Conservation (phyloP, 2,113 vertebrate species). For the Murina feae region DNA sequence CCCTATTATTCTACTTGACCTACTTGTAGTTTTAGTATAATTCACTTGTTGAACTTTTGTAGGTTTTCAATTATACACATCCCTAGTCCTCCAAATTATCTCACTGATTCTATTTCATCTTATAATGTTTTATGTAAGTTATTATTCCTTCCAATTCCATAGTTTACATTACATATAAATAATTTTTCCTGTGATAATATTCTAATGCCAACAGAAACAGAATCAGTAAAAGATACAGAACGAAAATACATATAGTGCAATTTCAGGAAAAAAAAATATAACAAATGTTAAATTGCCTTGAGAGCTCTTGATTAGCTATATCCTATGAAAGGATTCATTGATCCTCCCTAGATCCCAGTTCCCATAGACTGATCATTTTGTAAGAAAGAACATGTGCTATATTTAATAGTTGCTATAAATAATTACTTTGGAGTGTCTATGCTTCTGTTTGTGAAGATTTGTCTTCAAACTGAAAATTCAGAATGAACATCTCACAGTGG, state of each 20-base stretch:
- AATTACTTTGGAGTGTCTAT: background rate
- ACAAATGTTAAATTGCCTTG: background rate
- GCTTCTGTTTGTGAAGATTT: background rate
- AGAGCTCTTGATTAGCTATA: background rate
- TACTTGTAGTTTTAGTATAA: background rate
- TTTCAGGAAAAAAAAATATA: background rate
- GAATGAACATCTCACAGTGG: background rate
- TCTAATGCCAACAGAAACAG: background rate
- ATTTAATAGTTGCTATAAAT: background rate
- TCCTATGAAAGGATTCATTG: background rate
- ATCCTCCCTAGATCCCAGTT: background rate
- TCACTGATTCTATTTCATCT: background rate
- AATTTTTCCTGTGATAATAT: background rate
- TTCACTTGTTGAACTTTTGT: background rate
- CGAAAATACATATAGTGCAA: background rate
- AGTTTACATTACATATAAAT: background rate
- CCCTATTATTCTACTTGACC: background rate
- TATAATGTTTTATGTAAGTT: background rate
- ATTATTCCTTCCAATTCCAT: background rate
- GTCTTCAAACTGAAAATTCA: conserved; percentile 10
- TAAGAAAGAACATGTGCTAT: background rate
- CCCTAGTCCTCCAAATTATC: background rate
- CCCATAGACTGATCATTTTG: background rate
- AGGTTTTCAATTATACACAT: background rate
- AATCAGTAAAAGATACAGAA: background rate